phyloP scores from a whole-genome alignment of 2,888 invertebrate species.

The Noctuana brunneofusca region DNA sequence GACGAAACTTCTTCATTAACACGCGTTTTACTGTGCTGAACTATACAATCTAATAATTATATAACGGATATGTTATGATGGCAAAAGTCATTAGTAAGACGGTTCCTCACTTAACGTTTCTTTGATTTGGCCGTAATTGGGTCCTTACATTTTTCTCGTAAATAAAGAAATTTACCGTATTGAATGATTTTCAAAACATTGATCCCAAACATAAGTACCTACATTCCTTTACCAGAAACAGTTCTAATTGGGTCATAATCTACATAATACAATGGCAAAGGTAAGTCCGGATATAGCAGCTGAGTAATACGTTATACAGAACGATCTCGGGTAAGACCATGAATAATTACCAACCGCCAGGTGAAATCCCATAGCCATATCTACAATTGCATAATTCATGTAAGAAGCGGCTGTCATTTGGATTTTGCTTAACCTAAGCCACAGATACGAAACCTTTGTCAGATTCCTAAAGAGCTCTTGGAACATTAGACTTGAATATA shows the following conservation, averaged over 20 bases:
- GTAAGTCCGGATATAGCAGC: background rate
- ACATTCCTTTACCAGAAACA: background rate
- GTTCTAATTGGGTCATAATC: background rate
- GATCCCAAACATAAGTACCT: background rate
- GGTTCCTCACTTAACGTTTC: too few relatives aligned
- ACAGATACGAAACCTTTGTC: conserved; percentile 1
- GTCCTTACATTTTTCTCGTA: too few relatives aligned
- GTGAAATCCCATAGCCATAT: conserved; percentile 28
- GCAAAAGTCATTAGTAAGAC: too few relatives aligned
- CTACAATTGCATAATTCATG: conserved; percentile 24
- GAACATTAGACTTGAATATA: background rate
- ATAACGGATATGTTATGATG: too few relatives aligned
- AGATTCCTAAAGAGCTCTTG: background rate
- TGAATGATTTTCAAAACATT: too few relatives aligned
- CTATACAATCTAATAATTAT: too few relatives aligned
- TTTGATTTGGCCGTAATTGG: too few relatives aligned
- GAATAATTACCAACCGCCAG: conserved; percentile 32
- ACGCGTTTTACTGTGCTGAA: too few relatives aligned
- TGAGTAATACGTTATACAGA: conserved; percentile 10
- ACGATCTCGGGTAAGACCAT: conserved; percentile 21
- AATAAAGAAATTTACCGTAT: too few relatives aligned
- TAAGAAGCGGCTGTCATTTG: conserved; percentile 27
- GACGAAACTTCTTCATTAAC: too few relatives aligned
- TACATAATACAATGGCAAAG: background rate
- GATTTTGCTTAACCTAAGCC: conserved; percentile 16